These are phyloP conservation scores for Drosophila ambigua DNA, from an alignment of 1,140 invertebrate genomes.

Conservation along the genomic window DNA sequence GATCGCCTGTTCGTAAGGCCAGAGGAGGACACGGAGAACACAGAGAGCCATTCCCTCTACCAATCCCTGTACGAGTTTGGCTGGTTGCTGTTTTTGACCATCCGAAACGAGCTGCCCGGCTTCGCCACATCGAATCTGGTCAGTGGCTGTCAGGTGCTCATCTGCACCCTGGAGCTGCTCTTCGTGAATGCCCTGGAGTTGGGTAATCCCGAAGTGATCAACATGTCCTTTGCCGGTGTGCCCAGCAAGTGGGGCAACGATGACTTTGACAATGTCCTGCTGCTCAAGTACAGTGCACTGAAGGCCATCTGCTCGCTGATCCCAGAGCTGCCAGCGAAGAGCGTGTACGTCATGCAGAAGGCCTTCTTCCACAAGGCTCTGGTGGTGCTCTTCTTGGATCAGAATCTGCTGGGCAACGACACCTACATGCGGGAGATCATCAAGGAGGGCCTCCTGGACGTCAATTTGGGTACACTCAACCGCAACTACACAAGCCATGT, in stretches of 20 bases:
- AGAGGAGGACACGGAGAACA: slow-evolving; percentile 47
- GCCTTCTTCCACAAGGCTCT: slow-evolving; percentile 94
- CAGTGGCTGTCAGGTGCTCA: slow-evolving; percentile 95
- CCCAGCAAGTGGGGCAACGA: slow-evolving; percentile 89
- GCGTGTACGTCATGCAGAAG: slow-evolving; percentile 95
- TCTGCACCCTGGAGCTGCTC: slow-evolving; percentile 95
- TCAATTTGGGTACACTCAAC: slow-evolving; percentile 92
- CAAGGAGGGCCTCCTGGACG: slow-evolving; percentile 89
- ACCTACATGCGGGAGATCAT: slow-evolving; percentile 88
- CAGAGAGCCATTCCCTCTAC: slow-evolving; percentile 29
- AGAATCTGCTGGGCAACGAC: slow-evolving; percentile 82
- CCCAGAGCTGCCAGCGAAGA: slow-evolving; percentile 89
- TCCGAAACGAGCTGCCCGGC: slow-evolving; percentile 92
- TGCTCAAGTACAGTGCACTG: slow-evolving; percentile 91
- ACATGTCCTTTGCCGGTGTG: slow-evolving; percentile 91
- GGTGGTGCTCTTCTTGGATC: slow-evolving; percentile 80
- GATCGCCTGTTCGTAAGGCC: slow-evolving; percentile 89
- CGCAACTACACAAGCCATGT: slow-evolving; percentile 95
- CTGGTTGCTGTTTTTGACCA: slow-evolving; percentile 96
- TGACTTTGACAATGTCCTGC: slow-evolving; percentile 86
- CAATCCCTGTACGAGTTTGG: slow-evolving; percentile 92
- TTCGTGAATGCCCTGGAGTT: slow-evolving; percentile 92
- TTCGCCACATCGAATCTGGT: slow-evolving; percentile 94
- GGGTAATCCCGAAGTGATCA: slow-evolving; percentile 92
- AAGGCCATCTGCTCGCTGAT: slow-evolving; percentile 91